phyloP scores from a whole-genome alignment of 2,888 invertebrate species.

The Melanostoma scalare region DNA sequence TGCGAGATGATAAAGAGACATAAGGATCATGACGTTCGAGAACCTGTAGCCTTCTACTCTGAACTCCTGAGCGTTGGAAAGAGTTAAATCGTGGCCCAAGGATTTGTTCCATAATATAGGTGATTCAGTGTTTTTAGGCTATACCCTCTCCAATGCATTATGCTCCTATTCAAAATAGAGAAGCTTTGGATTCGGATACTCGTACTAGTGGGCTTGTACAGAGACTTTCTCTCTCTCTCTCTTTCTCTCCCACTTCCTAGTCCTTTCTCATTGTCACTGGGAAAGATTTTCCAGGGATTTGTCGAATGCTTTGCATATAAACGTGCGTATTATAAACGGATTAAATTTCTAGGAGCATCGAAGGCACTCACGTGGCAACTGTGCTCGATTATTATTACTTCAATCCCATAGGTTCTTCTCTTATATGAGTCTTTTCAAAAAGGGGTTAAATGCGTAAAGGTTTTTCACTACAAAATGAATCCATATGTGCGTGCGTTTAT shows the following conservation, averaged over 20 bases:
- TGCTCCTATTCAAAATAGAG: neutral
- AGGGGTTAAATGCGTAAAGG: constrained; percentile 46
- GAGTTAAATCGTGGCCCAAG: constrained; percentile 66
- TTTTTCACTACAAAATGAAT: neutral
- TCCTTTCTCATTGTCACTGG: neutral
- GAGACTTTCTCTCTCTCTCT: too few species aligned
- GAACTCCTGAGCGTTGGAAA: constrained; percentile 20
- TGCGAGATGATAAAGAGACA: constrained; percentile 69
- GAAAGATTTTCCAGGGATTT: constrained; percentile 57
- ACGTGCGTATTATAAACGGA: constrained; percentile 81
- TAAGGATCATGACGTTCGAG: constrained; percentile 62
- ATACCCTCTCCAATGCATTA: constrained; percentile 16
- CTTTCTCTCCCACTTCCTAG: too few species aligned
- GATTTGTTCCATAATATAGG: constrained; percentile 68
- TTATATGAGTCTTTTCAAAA: neutral
- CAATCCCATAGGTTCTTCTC: constrained; percentile 56
- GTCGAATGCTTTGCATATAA: constrained; percentile 77
- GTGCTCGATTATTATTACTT: constrained; percentile 72
- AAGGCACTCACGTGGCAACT: constrained; percentile 71
- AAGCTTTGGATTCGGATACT: too few species aligned
- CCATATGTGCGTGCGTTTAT: constrained; percentile 15
- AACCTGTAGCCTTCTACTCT: constrained; percentile 33
- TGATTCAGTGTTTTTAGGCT: constrained; percentile 60
- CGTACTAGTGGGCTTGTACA: too few species aligned
- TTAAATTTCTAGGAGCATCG: constrained; percentile 79